Percentiles rank a stretch among this genome's conserved stretches.
Conservation (phyloP, 2,113 vertebrate genomes). For the Megaceryle maxima region DNA sequence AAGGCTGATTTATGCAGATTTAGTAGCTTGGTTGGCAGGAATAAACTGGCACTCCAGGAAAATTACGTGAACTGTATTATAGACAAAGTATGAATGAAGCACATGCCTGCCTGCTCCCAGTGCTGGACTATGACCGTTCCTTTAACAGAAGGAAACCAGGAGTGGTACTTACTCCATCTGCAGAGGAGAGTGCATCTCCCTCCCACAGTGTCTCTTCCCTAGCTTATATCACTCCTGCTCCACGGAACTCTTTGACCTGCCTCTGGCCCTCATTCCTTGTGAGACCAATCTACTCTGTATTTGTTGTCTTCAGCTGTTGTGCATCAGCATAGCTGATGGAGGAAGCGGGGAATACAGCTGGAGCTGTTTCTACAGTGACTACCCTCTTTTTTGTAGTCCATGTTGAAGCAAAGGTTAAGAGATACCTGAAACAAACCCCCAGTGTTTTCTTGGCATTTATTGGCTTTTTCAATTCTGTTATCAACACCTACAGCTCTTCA, state of each 20-base stretch:
- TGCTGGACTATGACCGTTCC: neutral
- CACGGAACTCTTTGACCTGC: neutral
- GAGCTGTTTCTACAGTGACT: neutral
- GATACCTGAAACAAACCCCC: neutral
- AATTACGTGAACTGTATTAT: neutral
- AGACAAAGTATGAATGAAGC: neutral
- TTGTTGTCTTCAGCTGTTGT: neutral
- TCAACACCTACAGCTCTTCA: neutral
- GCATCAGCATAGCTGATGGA: neutral
- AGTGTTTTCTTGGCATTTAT: neutral
- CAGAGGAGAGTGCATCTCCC: neutral
- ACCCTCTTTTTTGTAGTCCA: neutral
- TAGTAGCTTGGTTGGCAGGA: neutral
- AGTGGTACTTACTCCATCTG: neutral
- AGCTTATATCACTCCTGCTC: neutral
- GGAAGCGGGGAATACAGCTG: neutral
- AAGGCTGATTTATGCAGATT: neutral
- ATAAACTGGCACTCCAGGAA: neutral
- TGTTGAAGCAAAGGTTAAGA: neutral
- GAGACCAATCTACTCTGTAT: neutral
- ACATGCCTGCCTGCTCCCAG: neutral
- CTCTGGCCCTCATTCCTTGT: neutral
- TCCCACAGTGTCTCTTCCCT: neutral
- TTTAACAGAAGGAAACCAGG: neutral
- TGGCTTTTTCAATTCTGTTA: neutral